Evolutionary conservation across 2,888 invertebrate genomes (phyloP).

Genomic region (Crepidodera aurea): DNA sequence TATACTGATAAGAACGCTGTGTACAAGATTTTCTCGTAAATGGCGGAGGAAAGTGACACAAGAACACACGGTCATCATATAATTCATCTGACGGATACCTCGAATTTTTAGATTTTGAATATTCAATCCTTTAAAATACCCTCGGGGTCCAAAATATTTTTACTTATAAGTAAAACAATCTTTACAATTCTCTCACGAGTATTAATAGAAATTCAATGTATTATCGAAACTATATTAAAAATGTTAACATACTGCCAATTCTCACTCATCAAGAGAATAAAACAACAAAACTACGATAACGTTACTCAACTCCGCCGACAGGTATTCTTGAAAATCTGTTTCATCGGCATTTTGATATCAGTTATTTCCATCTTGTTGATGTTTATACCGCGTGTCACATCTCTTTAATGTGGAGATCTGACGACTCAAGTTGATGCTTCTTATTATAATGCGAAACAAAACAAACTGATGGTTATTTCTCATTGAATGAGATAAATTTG

Average conservation of each 20-base stretch:
- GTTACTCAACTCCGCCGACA: slow-evolving; percentile 26
- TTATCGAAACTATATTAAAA: background rate
- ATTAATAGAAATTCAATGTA: background rate
- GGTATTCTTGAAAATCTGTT: slow-evolving; percentile 35
- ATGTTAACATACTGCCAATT: background rate
- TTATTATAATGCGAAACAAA: slow-evolving; percentile 26
- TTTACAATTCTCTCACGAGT: too few relatives aligned
- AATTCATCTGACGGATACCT: too few relatives aligned
- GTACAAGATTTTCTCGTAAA: too few relatives aligned
- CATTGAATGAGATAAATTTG: background rate
- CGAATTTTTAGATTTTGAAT: too few relatives aligned
- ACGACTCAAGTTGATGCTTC: slow-evolving; percentile 28
- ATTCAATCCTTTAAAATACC: too few relatives aligned
- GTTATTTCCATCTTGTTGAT: slow-evolving; percentile 38
- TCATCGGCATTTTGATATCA: slow-evolving; percentile 38
- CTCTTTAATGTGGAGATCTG: slow-evolving; percentile 21
- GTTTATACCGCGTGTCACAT: slow-evolving; percentile 19
- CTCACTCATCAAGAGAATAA: background rate
- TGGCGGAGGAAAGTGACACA: too few relatives aligned
- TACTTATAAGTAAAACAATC: too few relatives aligned
- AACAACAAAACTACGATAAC: slow-evolving; percentile 31
- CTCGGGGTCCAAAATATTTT: too few relatives aligned
- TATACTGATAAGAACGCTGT: too few relatives aligned
- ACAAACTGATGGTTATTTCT: slow-evolving; percentile 11
- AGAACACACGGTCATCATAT: too few relatives aligned